Conservation (phyloP, 2,888 invertebrate species). For the Athalia circularis region DNA sequence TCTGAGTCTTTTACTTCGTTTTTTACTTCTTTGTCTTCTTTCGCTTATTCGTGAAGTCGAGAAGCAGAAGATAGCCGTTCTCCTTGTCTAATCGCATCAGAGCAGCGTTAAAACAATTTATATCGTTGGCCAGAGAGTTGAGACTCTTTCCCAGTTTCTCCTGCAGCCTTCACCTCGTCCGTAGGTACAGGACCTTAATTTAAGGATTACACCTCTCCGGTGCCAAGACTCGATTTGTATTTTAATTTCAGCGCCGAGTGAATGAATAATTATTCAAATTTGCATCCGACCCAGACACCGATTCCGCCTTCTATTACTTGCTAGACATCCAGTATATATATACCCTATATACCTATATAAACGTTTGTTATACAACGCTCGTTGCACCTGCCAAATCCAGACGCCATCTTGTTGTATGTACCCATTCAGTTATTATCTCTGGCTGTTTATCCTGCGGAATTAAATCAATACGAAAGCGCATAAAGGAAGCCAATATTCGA, state of each 20-base stretch:
- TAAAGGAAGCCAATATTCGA: too few relatives aligned
- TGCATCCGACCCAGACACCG: slow-evolving; percentile 13
- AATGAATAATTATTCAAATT: slow-evolving; percentile 63
- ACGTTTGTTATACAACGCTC: too few relatives aligned
- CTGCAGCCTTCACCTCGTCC: slow-evolving; percentile 12
- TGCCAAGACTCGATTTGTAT: slow-evolving; percentile 54
- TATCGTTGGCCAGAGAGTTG: slow-evolving; percentile 51
- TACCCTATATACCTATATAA: too few relatives aligned
- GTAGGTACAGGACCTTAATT: slow-evolving; percentile 56
- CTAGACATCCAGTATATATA: too few relatives aligned
- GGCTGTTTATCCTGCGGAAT: too few relatives aligned
- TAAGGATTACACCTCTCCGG: slow-evolving; percentile 53
- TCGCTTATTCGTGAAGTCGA: too few relatives aligned
- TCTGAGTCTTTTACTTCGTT: too few relatives aligned
- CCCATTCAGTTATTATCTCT: too few relatives aligned
- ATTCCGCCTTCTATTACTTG: neutral
- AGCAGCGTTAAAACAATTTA: slow-evolving; percentile 62
- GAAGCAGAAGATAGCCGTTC: neutral
- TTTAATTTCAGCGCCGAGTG: slow-evolving; percentile 57
- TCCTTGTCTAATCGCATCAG: slow-evolving; percentile 57
- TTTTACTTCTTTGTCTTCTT: too few relatives aligned
- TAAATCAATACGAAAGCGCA: too few relatives aligned
- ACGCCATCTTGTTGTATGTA: too few relatives aligned
- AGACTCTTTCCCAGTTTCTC: neutral
- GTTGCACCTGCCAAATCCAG: too few relatives aligned